phyloP scores from a whole-genome alignment of 2,113 vertebrate genomes.

The Elephantulus edwardii region DNA sequence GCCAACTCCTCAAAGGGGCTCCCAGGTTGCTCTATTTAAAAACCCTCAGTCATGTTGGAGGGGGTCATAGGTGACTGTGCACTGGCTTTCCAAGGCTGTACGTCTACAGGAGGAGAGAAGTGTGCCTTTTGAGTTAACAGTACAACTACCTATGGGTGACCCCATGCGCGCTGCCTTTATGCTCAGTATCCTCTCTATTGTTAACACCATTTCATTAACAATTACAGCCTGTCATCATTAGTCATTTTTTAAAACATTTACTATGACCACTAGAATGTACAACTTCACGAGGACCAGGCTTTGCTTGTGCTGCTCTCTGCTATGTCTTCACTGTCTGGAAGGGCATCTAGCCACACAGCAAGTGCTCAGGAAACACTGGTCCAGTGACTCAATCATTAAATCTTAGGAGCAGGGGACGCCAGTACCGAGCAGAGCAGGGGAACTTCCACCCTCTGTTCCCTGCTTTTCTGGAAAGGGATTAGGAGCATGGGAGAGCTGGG shows the following conservation, averaged over 20 bases:
- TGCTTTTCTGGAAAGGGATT: not conserved
- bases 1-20: not conserved
- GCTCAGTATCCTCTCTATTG: too few relatives aligned
- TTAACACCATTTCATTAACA: too few relatives aligned
- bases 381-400: not conserved
- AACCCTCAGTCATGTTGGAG: too few relatives aligned
- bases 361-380: not conserved
- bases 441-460: not conserved
- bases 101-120: too few relatives aligned
- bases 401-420: not conserved
- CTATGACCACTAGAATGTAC: not conserved
- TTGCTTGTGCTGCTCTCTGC: not conserved
- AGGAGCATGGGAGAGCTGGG: not conserved
- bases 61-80: too few relatives aligned
- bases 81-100: too few relatives aligned
- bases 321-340: not conserved
- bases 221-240: not conserved
- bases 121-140: too few relatives aligned
- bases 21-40: too few relatives aligned
- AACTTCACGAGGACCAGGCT: not conserved
- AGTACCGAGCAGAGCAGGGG: not conserved
- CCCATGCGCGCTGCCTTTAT: too few relatives aligned
- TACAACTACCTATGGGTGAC: too few relatives aligned
- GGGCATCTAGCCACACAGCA: not conserved
- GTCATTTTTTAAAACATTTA: not conserved